A percentile compares a stretch with the other conserved stretches of the same genome.
Evolutionary conservation across 2,888 invertebrate species (phyloP).

Genomic region (Argyresthia albistria): DNA sequence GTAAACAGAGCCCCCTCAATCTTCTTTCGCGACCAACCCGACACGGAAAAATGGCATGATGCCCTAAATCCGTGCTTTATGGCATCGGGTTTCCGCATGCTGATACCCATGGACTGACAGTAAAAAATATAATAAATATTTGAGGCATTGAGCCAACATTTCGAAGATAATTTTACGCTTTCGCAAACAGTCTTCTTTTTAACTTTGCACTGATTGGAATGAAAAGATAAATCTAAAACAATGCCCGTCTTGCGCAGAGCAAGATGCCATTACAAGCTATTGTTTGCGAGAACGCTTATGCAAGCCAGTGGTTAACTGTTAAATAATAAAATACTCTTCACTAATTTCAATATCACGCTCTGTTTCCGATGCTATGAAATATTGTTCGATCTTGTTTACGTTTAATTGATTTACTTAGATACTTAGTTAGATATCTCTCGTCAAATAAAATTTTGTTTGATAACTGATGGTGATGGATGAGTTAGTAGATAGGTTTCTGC

Average conservation of each 20-base stretch:
- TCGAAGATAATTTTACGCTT: not conserved
- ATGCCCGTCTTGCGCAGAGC: conserved; percentile 44
- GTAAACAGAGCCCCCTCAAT: conserved; percentile 38
- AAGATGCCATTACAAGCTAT: conserved; percentile 51
- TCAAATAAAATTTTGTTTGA: too few species aligned
- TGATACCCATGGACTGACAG: not conserved
- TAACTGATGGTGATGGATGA: too few species aligned
- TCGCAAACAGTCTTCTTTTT: conserved; percentile 6
- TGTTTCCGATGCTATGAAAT: conserved; percentile 10
- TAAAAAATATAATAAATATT: not conserved
- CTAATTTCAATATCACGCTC: conserved; percentile 21
- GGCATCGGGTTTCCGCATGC: not conserved
- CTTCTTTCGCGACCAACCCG: conserved; percentile 28
- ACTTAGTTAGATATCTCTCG: too few species aligned
- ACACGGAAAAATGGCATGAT: conserved; percentile 32
- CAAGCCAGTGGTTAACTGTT: conserved; percentile 33
- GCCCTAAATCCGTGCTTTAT: conserved; percentile 1
- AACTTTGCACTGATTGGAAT: conserved; percentile 12
- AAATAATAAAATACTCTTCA: conserved; percentile 19
- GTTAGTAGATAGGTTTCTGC: too few species aligned
- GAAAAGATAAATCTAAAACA: conserved; percentile 43
- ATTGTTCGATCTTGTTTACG: conserved; percentile 4
- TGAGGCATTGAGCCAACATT: not conserved
- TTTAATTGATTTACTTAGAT: too few species aligned
- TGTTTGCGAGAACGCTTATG: conserved; percentile 52